These are phyloP conservation scores for Tenebrio molitor DNA, from an alignment of 1,140 invertebrate species.

Conservation along the genomic window DNA sequence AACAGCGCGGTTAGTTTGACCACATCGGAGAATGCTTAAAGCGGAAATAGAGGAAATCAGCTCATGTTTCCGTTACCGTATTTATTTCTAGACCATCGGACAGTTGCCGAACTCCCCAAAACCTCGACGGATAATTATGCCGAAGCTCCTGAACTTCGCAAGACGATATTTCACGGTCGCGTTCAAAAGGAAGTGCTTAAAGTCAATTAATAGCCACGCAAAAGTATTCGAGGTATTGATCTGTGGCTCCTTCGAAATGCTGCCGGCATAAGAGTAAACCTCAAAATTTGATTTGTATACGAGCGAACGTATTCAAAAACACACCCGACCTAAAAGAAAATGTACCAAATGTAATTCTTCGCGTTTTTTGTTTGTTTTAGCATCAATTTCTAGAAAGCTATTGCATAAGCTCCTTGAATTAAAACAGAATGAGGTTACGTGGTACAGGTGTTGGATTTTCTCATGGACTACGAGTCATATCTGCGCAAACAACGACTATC, in stretches of 20 bases:
- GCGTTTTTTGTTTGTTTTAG: too few species aligned
- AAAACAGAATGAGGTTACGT: too few species aligned
- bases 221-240: constrained; percentile 24
- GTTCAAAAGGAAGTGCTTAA: constrained; percentile 23
- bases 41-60: constrained; percentile 47
- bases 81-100: constrained; percentile 39
- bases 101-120: constrained; percentile 20
- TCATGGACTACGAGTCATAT: too few species aligned
- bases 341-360: too few species aligned
- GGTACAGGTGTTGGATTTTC: too few species aligned
- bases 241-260: background rate
- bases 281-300: too few species aligned
- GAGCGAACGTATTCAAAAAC: too few species aligned
- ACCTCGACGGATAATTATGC: constrained; percentile 22
- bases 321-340: too few species aligned
- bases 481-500: too few species aligned
- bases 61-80: constrained; percentile 40
- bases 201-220: constrained; percentile 37
- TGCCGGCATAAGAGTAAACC: background rate
- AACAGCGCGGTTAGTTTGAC: constrained; percentile 48
- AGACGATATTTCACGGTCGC: constrained; percentile 21
- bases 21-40: constrained; percentile 39
- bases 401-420: too few species aligned
- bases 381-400: too few species aligned
- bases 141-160: constrained; percentile 20